Conservation (phyloP, 2,797 vertebrate species). For the Sebastes iracundus region DNA sequence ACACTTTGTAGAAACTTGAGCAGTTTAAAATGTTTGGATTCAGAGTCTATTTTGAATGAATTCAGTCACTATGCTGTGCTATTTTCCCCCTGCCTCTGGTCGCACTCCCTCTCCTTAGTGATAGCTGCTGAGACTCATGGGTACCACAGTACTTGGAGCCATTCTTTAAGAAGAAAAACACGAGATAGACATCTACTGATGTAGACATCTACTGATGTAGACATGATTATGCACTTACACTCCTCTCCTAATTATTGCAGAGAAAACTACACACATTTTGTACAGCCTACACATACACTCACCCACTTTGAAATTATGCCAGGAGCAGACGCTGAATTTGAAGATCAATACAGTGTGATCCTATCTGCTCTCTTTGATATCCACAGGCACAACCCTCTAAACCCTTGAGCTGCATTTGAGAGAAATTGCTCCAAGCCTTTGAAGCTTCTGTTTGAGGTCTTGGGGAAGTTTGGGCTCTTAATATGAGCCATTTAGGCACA, state of each 20-base stretch:
- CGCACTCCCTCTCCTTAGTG: not conserved
- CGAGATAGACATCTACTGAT: not conserved
- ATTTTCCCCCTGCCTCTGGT: not conserved
- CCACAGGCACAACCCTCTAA: conserved; percentile 22
- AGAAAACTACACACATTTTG: conserved; percentile 8
- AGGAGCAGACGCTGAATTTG: conserved; percentile 43
- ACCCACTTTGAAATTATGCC: conserved; percentile 46
- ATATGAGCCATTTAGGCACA: conserved; percentile 55
- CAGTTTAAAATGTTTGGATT: not conserved
- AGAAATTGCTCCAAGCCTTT: conserved; percentile 48
- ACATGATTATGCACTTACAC: not conserved
- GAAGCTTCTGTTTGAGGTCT: conserved; percentile 38
- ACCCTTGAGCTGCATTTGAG: conserved; percentile 47
- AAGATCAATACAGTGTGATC: conserved; percentile 59
- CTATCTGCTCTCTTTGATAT: conserved; percentile 59
- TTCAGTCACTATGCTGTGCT: too few species aligned
- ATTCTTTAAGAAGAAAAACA: not conserved
- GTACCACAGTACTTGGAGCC: not conserved
- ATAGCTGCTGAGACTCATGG: not conserved
- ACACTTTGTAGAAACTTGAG: not conserved
- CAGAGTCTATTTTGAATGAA: not conserved
- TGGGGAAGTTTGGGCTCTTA: conserved; percentile 40
- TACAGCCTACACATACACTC: conserved; percentile 10
- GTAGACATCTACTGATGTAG: not conserved
- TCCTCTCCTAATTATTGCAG: conserved; percentile 1